These are phyloP conservation scores for Pristionchus exspectatus DNA, from an alignment of 2,888 invertebrate genomes.

Conservation along the genomic window DNA sequence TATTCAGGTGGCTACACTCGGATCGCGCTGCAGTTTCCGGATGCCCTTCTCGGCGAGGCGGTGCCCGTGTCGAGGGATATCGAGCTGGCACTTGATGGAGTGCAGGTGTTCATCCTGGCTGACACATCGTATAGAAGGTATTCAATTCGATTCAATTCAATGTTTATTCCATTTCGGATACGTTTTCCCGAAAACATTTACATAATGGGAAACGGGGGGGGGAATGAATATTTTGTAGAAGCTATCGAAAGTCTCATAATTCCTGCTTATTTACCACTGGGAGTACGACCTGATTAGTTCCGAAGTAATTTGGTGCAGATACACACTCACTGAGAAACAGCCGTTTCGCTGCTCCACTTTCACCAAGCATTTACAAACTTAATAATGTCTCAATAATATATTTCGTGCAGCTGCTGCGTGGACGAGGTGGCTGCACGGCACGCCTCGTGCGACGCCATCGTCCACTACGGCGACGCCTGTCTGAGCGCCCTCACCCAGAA, in stretches of 20 bases:
- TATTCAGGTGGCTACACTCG: conserved; percentile 58
- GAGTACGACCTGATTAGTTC: background rate
- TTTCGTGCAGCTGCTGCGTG: conserved; percentile 87
- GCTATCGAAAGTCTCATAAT: too few species aligned
- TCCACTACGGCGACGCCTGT: conserved; percentile 94
- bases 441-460: conserved; percentile 88
- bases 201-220: too few species aligned
- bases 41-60: conserved; percentile 67
- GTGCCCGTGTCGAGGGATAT: conserved; percentile 58
- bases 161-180: too few species aligned
- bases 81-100: conserved; percentile 29
- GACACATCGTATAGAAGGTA: conserved; percentile 77
- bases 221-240: too few species aligned
- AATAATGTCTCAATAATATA: background rate
- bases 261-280: too few species aligned
- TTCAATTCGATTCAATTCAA: too few species aligned
- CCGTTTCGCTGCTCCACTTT: background rate
- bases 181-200: too few species aligned
- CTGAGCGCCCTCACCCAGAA: conserved; percentile 85
- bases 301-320: background rate
- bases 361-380: too few species aligned
- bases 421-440: conserved; percentile 93
- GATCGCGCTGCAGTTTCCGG: conserved; percentile 76
- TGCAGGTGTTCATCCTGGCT: conserved; percentile 73
- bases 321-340: background rate